phyloP scores from a whole-genome alignment of 2,113 vertebrate species.

The Romanogobio albipinnatus region DNA sequence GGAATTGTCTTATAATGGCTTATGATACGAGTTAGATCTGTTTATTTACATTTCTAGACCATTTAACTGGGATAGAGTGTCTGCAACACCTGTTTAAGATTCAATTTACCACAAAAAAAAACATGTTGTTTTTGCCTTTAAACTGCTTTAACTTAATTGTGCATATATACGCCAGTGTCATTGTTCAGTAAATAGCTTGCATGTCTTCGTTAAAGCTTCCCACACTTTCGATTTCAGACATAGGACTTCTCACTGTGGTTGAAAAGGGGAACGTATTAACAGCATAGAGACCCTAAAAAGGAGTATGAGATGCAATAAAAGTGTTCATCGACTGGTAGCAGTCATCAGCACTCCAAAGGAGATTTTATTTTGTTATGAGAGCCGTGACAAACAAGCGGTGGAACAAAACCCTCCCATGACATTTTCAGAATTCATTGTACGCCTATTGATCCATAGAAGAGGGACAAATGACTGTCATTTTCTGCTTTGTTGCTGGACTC shows the following conservation, averaged over 20 bases:
- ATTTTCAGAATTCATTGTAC: constrained; percentile 46
- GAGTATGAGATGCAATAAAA: not conserved
- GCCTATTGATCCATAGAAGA: constrained; percentile 45
- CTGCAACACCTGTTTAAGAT: not conserved
- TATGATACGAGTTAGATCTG: not conserved
- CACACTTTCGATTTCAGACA: not conserved
- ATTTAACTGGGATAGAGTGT: not conserved
- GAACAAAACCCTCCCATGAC: constrained; percentile 48
- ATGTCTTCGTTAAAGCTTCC: not conserved
- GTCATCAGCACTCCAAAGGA: not conserved
- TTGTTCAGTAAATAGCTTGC: not conserved
- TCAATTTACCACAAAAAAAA: not conserved
- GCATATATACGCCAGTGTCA: not conserved
- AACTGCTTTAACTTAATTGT: not conserved
- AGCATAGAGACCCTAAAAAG: not conserved
- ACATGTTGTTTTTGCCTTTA: not conserved
- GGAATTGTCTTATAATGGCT: not conserved
- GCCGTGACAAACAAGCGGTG: constrained; percentile 13
- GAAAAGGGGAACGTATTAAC: not conserved
- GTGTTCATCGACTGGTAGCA: not conserved
- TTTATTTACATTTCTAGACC: not conserved
- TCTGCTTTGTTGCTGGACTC: constrained; percentile 46
- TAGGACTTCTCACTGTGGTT: not conserved
- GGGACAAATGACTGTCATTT: constrained; percentile 55
- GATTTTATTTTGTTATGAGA: not conserved